Evolutionary conservation across 2,797 vertebrate genomes (phyloP).

Genomic region (Oryzias dopingdopingensis): DNA sequence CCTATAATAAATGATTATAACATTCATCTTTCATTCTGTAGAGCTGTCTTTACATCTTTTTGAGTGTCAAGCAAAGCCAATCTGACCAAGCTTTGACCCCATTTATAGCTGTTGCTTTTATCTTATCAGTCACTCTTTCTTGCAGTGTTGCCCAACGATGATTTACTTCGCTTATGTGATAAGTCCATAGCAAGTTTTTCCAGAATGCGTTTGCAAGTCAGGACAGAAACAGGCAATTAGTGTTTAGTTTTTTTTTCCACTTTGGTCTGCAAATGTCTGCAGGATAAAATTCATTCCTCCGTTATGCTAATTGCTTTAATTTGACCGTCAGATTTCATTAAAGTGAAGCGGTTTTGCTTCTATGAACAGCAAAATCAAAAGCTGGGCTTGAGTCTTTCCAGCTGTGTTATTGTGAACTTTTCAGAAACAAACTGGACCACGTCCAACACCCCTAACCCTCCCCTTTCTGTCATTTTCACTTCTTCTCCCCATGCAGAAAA

Average conservation of each 20-base stretch:
- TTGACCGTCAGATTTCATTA: background rate
- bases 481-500: slow-evolving; percentile 15
- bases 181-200: too few species aligned
- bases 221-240: background rate
- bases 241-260: background rate
- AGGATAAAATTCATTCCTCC: background rate
- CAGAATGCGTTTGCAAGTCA: too few species aligned
- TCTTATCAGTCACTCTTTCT: background rate
- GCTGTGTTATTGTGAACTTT: slow-evolving; percentile 13
- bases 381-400: background rate
- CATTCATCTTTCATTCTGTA: too few species aligned
- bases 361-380: background rate
- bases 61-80: background rate
- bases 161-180: too few species aligned
- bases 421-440: slow-evolving; percentile 19
- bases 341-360: background rate
- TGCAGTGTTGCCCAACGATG: background rate
- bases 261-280: background rate
- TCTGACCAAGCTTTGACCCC: slow-evolving; percentile 12
- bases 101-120: slow-evolving; percentile 13
- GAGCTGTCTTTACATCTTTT: background rate
- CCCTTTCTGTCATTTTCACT: slow-evolving; percentile 31
- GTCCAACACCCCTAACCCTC: slow-evolving; percentile 10
- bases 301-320: too few species aligned
- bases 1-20: too few species aligned